Evolutionary conservation across 2,113 vertebrate species (phyloP).

Genomic region (Grallaria varia): DNA sequence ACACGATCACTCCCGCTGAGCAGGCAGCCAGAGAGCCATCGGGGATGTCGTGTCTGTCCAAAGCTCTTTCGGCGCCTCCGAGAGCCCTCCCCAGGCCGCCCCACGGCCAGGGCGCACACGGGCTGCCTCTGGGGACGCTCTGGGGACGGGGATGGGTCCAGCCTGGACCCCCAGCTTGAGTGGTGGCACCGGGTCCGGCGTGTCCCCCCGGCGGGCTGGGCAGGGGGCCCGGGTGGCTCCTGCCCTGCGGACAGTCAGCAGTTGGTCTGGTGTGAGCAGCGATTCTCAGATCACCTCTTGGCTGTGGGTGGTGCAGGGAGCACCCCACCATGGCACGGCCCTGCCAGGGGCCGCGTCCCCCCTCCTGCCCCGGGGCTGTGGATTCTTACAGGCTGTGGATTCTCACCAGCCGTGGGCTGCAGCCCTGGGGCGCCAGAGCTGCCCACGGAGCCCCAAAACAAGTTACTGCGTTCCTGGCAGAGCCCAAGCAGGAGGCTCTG

Average conservation of each 20-base stretch:
- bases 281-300: slow-evolving; percentile 76
- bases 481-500: not conserved
- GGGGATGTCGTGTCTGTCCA: slow-evolving; percentile 97
- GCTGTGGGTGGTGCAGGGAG: slow-evolving; percentile 70
- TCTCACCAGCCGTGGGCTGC: not conserved
- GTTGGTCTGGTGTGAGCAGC: slow-evolving; percentile 73
- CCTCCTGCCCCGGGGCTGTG: not conserved
- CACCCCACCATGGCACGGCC: accelerated
- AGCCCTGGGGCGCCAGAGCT: not conserved
- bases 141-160: not conserved
- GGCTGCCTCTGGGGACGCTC: accelerated
- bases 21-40: slow-evolving; percentile 81
- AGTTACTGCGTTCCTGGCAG: accelerated
- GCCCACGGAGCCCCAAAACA: accelerated
- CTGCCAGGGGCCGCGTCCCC: accelerated
- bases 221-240: not conserved
- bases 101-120: accelerated
- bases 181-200: not conserved
- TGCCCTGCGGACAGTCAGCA: slow-evolving; percentile 74
- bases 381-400: not conserved
- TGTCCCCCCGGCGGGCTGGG: accelerated
- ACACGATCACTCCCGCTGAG: slow-evolving; percentile 99
- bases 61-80: slow-evolving; percentile 75
- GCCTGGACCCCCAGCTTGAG: not conserved
- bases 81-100: not conserved